Base-by-base conservation (phyloP, 2,888 invertebrate species). In the Xestoiulus laeticollis region DNA sequence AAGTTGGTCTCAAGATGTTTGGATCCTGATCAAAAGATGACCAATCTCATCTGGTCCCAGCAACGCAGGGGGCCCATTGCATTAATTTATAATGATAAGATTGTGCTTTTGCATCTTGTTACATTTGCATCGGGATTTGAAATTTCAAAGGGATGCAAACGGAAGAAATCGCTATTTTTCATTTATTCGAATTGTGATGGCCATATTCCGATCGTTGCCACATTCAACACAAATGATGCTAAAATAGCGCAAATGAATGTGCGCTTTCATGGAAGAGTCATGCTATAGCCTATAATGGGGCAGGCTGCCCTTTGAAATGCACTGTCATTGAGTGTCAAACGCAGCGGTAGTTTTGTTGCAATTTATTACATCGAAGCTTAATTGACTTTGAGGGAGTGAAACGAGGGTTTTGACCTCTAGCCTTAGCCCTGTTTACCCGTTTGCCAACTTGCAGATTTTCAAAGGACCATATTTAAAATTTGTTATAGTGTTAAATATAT, bases 281-380 rank as follows among this genome's bases (percentile, higher is more conserved):
- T n/a, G n/a, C 53, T n/a, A 38, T 38, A 5, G 6, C 5, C 5
- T 38, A n/a, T 59, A 59, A 59, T 59, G 53, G 53, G n/a, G 6
- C 19, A n/a, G 19, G 19, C 1, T 59, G n/a, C n/a, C 53, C 53
- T 19, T n/a, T n/a, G 53, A 59, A 59, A n/a, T 59, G 53, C n/a
- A 59, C n/a, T n/a, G 53, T n/a, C 53, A n/a, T 59, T n/a, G n/a
- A 59, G 53, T 59, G 53, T 59, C 53, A 59, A 59, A 59, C n/a
- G 53, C 53, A 59, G 53, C 53, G 6, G 53, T n/a, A 59, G 53
- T 59, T 59, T 59, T 59, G 53, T 59, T 59, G 16, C 53, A 59
- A 59, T 59, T 59, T 59, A 59, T 59, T 59, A 59, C n/a, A n/a
- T n/a, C 6, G 53, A n/a, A 59, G 53, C n/a, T n/a, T 59, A 59